Percentiles rank a stretch among this genome's conserved stretches.
These are phyloP conservation scores for Prochilodus magdalenae DNA, from an alignment of 2,113 vertebrate species.

Conservation along the genomic window DNA sequence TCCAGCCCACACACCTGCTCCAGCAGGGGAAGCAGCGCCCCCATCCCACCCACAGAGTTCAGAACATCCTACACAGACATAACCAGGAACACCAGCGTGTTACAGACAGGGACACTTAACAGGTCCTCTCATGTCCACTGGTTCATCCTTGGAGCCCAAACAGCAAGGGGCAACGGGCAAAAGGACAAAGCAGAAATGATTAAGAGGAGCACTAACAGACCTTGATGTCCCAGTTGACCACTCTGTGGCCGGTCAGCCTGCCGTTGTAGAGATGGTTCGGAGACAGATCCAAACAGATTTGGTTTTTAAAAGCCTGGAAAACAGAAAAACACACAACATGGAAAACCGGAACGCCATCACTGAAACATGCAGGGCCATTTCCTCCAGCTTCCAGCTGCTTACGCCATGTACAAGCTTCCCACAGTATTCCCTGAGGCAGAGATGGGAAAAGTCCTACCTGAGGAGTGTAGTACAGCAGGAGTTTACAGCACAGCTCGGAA, in stretches of 20 bases:
- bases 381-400: neutral
- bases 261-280: conserved; percentile 88
- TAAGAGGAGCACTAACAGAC: conserved; percentile 63
- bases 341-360: neutral
- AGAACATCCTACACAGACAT: conserved; percentile 84
- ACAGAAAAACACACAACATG: conserved; percentile 20
- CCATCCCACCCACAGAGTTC: conserved; percentile 91
- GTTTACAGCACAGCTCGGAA: conserved; percentile 84
- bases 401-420: too few species aligned
- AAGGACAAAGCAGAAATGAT: too few species aligned
- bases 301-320: conserved; percentile 89
- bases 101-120: too few species aligned
- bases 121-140: too few species aligned
- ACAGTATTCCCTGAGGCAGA: neutral
- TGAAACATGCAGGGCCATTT: neutral
- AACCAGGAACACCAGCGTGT: neutral
- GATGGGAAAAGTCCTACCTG: conserved; percentile 76
- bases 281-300: conserved; percentile 94
- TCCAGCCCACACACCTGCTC: conserved; percentile 85
- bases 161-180: too few species aligned
- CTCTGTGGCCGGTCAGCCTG: conserved; percentile 91
- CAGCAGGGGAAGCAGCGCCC: conserved; percentile 86
- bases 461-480: conserved; percentile 94
- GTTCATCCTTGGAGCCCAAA: too few species aligned
- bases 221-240: conserved; percentile 96